Conservation (phyloP, 1,140 invertebrate genomes). For the Drosophila quadrilineata region DNA sequence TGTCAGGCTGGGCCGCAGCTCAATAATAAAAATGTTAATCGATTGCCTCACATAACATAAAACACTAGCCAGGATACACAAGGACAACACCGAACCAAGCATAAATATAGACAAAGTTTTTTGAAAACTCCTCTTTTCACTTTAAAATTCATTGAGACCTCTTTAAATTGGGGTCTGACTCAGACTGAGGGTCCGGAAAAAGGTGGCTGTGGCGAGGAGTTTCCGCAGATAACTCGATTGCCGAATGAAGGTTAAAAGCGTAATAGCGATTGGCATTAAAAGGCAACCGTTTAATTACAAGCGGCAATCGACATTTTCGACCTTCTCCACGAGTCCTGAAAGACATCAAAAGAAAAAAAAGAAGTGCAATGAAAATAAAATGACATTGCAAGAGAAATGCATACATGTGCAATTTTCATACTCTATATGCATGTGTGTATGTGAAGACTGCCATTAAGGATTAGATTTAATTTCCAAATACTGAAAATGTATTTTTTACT, state of each 20-base stretch:
- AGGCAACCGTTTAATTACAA: constrained; percentile 65
- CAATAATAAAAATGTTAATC: no score
- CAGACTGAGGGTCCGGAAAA: no score
- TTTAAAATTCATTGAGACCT: no score
- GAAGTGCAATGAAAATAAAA: constrained; percentile 32
- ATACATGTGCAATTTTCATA: constrained; percentile 54
- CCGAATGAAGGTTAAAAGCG: constrained; percentile 1
- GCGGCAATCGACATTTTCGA: constrained; percentile 54
- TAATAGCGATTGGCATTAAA: constrained; percentile 48
- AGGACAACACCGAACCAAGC: no score
- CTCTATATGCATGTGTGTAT: constrained; percentile 21
- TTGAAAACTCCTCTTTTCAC: no score
- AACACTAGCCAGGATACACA: no score
- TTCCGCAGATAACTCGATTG: constrained; percentile 11
- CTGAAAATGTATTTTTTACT: constrained; percentile 20
- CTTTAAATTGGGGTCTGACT: no score
- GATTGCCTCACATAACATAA: no score
- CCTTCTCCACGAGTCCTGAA: background rate
- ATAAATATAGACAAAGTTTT: no score
- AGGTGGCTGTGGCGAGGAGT: no score
- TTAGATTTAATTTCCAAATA: constrained; percentile 65
- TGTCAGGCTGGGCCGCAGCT: no score
- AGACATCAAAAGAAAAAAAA: constrained; percentile 21
- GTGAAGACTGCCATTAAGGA: constrained; percentile 53
- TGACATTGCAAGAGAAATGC: constrained; percentile 54